Evolutionary conservation across 2,797 vertebrate species (phyloP).

Genomic region (Lepidocolaptes lacrymiger): DNA sequence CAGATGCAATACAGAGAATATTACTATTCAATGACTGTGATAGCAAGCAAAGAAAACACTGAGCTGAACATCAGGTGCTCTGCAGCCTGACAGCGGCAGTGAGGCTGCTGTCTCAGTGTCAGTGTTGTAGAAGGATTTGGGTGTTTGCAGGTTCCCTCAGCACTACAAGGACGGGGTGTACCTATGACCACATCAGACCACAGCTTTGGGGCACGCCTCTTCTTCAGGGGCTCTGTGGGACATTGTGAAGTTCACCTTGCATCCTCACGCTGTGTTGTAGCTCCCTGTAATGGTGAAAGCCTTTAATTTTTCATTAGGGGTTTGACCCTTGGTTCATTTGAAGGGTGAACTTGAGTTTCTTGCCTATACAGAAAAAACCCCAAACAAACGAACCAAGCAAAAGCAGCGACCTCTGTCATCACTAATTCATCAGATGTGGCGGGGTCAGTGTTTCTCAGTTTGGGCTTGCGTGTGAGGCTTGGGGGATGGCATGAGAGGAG

Average conservation of each 20-base stretch:
- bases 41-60: neutral
- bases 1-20: neutral
- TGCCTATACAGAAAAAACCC: neutral
- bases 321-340: neutral
- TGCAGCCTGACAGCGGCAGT: accelerated
- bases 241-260: neutral
- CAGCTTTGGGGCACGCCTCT: neutral
- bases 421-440: neutral
- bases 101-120: neutral
- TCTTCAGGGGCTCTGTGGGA: neutral
- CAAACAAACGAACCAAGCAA: neutral
- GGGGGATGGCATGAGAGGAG: neutral
- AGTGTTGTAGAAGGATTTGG: neutral
- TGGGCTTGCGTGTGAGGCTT: neutral
- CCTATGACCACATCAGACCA: neutral
- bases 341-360: neutral
- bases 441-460: neutral
- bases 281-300: neutral
- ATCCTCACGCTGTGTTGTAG: neutral
- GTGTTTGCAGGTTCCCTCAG: accelerated
- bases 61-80: neutral
- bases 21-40: accelerated
- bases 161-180: accelerated
- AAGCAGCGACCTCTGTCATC: neutral
- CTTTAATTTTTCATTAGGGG: neutral